Conservation (phyloP, 2,888 invertebrate species). For the Drepana falcataria region DNA sequence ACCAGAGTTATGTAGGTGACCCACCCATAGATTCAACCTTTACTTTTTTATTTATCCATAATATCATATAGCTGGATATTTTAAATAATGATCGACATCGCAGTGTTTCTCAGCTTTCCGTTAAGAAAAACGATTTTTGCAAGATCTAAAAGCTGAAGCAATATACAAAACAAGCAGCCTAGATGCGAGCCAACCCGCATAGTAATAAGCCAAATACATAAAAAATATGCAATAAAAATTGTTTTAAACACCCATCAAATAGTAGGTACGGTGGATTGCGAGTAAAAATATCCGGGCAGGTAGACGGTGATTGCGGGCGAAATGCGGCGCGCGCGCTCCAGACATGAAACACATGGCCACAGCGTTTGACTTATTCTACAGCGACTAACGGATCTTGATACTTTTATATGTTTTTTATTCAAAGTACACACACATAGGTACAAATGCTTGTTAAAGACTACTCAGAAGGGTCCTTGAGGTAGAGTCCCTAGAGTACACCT, state of each 20-base stretch:
- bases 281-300: conserved; percentile 64
- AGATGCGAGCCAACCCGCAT: not conserved
- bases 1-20: no score
- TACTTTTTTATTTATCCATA: no score
- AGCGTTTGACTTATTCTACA: conserved; percentile 30
- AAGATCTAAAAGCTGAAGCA: no score
- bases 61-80: no score
- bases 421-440: no score
- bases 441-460: no score
- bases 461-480: no score
- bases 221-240: conserved; percentile 34
- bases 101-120: no score
- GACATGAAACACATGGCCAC: conserved; percentile 64
- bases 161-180: not conserved
- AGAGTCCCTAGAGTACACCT: no score
- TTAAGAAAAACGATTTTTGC: no score
- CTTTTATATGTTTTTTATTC: conserved; percentile 7
- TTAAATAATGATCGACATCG: no score
- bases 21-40: no score
- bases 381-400: conserved; percentile 27
- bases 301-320: conserved; percentile 60
- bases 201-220: not conserved
- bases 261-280: conserved; percentile 42
- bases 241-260: conserved; percentile 26
- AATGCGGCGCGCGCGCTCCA: conserved; percentile 58